Base-by-base conservation (phyloP, 2,113 vertebrate species). In the Clarias batrachus region DNA sequence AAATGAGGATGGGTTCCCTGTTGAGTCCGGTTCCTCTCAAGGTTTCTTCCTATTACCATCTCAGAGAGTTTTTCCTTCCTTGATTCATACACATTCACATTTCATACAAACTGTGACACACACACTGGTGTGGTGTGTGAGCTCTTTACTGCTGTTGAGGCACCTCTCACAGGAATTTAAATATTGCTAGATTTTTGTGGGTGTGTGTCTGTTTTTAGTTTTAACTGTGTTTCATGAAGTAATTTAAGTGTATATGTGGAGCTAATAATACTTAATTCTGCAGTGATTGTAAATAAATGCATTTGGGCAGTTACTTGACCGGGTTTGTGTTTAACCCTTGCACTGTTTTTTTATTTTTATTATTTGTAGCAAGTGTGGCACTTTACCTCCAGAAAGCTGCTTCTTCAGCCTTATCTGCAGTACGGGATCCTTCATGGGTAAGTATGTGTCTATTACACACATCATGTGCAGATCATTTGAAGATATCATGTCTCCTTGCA, bases 341-440 rank as follows among this genome's bases (percentile, higher is more conserved):
- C 62, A 54, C 74, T 78, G 54, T 21, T 68, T 16, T 86, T 12
- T 82, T 63, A 68, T 86, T 56, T 12, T 90, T 63, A 68, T 86
- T 57, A 12, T 90, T 87, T 87, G 27, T 59, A 80, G 97, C 92
- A 97, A 96, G 90, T 97, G 96, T 91, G 96, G 97, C 27, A 96
- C 95, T 17, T 91, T 97, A 71, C 96, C 97, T 21, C 97, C 97
- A 0, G 97, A 97, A 90, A 97, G 97, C 91, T 97, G 97, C 93
- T 96, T 97, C 89, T 97, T 97, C 95, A 97, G 96, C 88, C 96
- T 97, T 88, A 96, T 97, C 89, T 97, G 97, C 93, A 97, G 96
- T 91, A 94, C 96, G 0, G 96, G 97, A 25, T 96, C 97, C 68
- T 97, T 97, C 85, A 96, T 97, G 95, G 96, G 96, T 97, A 62